Base-by-base conservation (phyloP, 1,140 invertebrate species). In the Laodelphax striatellus region DNA sequence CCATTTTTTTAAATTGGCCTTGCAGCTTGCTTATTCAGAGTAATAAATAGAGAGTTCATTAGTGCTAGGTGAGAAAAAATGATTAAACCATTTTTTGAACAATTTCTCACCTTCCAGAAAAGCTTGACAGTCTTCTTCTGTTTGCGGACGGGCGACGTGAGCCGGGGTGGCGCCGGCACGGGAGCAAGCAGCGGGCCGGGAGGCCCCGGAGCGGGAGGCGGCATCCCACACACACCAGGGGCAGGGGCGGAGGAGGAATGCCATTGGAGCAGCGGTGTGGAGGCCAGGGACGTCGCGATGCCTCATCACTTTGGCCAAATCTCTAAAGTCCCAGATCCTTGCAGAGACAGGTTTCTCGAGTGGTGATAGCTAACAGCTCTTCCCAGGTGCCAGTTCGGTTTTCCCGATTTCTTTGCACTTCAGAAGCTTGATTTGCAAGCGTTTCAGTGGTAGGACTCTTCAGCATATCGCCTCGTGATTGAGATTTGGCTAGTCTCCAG, bases 81-180 rank as follows among this genome's bases (percentile, higher is more conserved):
- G n/a, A 28, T 28, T 28, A 28, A 28, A 28, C 6, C 6, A 28
- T 4, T 4, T 28, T 28, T 28, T 6, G 2, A 28, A 2, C 2
- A 28, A 28, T 4, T 4, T 6, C 24, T 55, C 61, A 70, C 68
- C 67, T 70, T 91, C 97, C 97, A 99, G 73, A 99, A 98, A n/a
- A 99, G 76, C 77, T 97, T 97, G 5, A 98, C 87, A n/a, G 96
- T 98, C 73, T 98, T 98, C 72, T 97, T 97, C 67, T 84, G 94
- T 72, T 97, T 97, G 69, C 87, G 88, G 17, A 81, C 76, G 6
- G 71, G 69, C 65, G 72, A 69, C 17, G 59, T 19, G 8, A 60
- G 34, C 1, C 63, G 77, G 75, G 70, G 75, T 71, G 42, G 73
- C 73, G 16, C 76, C 73, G 34, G 78, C 77, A 75, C 73, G 44